A percentile compares a stretch with the other conserved stretches of the same genome.
These are phyloP conservation scores for Bombus breviceps DNA, from an alignment of 1,140 invertebrate genomes.

Conservation along the genomic window DNA sequence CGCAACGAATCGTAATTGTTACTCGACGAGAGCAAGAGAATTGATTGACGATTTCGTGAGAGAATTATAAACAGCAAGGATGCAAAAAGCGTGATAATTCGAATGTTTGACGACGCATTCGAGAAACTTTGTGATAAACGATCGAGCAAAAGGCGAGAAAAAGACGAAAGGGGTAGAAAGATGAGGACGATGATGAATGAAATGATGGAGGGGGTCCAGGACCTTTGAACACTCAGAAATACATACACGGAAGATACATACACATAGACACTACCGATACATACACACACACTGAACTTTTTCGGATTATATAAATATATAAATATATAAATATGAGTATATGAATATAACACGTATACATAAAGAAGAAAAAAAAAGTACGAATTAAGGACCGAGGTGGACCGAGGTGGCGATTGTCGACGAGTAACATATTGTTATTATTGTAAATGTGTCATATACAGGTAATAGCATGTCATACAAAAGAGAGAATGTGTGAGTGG, in stretches of 20 bases:
- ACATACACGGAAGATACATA: neutral
- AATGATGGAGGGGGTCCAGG: conserved; percentile 24
- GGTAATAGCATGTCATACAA: conserved; percentile 71
- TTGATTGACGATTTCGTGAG: neutral
- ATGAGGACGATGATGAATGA: neutral
- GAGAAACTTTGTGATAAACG: conserved; percentile 60
- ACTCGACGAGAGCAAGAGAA: neutral
- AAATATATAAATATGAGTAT: conserved; percentile 56
- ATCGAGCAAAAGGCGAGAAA: conserved; percentile 51
- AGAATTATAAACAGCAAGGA: neutral
- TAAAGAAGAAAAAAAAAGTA: conserved; percentile 62
- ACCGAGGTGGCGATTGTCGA: conserved; percentile 71
- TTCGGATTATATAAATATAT: conserved; percentile 75
- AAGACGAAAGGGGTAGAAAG: conserved; percentile 26
- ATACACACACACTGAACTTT: conserved; percentile 61
- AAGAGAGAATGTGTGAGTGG: conserved; percentile 26
- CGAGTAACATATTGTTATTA: conserved; percentile 80
- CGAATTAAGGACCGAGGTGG: conserved; percentile 66
- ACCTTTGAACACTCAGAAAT: conserved; percentile 11
- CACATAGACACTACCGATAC: neutral
- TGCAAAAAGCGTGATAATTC: neutral
- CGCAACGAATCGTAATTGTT: neutral
- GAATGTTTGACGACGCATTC: neutral
- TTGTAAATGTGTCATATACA: conserved; percentile 81
- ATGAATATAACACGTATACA: conserved; percentile 55